These are phyloP conservation scores for Contarinia nasturtii DNA, from an alignment of 1,140 invertebrate species.

Conservation along the genomic window DNA sequence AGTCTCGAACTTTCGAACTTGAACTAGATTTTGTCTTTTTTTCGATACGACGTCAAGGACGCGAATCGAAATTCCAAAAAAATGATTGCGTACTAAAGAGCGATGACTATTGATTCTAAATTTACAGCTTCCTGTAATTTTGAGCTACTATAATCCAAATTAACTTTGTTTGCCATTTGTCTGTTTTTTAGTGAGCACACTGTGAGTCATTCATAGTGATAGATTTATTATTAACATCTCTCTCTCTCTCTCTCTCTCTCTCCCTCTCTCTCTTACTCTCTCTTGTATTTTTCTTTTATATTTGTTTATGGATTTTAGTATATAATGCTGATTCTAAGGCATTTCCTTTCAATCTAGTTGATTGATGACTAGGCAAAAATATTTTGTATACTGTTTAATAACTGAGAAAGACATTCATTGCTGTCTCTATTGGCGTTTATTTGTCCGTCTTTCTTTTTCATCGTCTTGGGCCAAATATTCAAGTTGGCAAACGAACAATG, in stretches of 20 bases:
- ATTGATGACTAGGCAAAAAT: neutral
- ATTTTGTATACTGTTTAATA: neutral
- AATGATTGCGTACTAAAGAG: too few relatives aligned
- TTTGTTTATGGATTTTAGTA: slow-evolving; percentile 9
- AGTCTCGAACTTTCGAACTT: slow-evolving; percentile 10
- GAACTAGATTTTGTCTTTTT: neutral
- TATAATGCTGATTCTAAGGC: neutral
- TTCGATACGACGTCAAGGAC: too few relatives aligned
- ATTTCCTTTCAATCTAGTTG: neutral
- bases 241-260: neutral
- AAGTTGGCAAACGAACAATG: neutral
- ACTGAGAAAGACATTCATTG: neutral
- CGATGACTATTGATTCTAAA: too few relatives aligned
- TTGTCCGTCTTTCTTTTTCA: too few relatives aligned
- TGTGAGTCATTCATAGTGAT: neutral
- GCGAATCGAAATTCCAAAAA: too few relatives aligned
- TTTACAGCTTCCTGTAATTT: too few relatives aligned
- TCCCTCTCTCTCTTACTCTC: neutral
- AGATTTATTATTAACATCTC: too few relatives aligned
- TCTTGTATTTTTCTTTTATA: slow-evolving; percentile 1
- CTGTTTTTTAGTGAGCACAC: neutral
- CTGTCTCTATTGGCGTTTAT: neutral
- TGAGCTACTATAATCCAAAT: neutral
- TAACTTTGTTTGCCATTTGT: neutral
- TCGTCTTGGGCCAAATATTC: neutral